Evolutionary conservation across 1,140 invertebrate species (phyloP).

Genomic region (Venturia canescens): DNA sequence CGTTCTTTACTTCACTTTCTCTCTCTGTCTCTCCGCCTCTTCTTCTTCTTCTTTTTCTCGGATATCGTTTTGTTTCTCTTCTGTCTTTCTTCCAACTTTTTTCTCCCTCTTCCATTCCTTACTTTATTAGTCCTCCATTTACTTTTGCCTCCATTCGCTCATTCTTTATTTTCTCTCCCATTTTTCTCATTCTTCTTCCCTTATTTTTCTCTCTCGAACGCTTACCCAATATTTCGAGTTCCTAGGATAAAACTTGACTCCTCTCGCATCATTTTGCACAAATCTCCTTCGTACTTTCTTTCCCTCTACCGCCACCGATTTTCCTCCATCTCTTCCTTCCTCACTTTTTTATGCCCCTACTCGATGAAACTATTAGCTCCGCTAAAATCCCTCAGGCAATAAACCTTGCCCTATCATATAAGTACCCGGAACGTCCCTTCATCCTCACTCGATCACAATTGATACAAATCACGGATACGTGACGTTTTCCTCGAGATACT

Average conservation of each 20-base stretch:
- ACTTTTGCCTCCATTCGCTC: no score
- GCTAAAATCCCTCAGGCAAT: slow-evolving; percentile 27
- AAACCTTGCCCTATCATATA: slow-evolving; percentile 19
- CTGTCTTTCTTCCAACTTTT: no score
- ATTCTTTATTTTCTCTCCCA: no score
- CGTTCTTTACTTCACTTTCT: no score
- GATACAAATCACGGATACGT: slow-evolving; percentile 48
- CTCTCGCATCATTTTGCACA: background rate
- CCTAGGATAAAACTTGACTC: slow-evolving; percentile 27
- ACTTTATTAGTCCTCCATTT: no score
- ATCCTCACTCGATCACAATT: slow-evolving; percentile 42
- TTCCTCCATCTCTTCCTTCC: background rate
- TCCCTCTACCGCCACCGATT: background rate
- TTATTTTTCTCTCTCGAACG: background rate
- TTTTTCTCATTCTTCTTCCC: background rate
- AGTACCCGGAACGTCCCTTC: background rate
- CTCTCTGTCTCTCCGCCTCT: no score
- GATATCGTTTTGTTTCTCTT: no score
- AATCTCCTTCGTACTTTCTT: background rate
- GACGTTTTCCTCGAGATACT: slow-evolving; percentile 21
- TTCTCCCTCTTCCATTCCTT: no score
- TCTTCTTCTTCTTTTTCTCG: no score
- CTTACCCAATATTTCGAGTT: background rate
- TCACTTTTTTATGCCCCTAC: background rate
- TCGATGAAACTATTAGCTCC: slow-evolving; percentile 28